phyloP scores from a whole-genome alignment of 2,797 vertebrate species.

The Aselliscus stoliczkanus region DNA sequence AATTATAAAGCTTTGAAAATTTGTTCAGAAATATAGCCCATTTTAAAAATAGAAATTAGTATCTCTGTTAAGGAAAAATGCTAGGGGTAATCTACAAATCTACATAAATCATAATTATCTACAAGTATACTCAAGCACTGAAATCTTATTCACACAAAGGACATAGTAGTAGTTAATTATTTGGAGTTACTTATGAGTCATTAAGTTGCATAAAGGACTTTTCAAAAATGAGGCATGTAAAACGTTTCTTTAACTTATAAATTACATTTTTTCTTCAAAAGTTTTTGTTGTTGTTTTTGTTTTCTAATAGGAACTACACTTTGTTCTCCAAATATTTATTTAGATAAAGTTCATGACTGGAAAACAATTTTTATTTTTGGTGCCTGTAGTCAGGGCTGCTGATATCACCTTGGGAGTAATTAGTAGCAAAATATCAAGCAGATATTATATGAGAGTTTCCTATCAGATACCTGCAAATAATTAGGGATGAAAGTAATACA shows the following conservation, averaged over 20 bases:
- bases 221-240: neutral
- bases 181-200: neutral
- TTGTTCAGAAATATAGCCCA: neutral
- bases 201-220: neutral
- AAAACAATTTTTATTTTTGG: neutral
- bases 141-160: slow-evolving; percentile 40
- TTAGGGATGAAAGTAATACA: neutral
- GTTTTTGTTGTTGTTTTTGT: neutral
- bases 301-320: neutral
- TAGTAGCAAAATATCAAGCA: neutral
- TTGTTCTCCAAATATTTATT: neutral
- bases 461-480: neutral
- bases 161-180: neutral
- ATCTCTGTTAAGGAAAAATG: slow-evolving; percentile 50
- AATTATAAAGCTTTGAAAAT: neutral
- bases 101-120: slow-evolving; percentile 45
- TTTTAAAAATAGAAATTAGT: slow-evolving; percentile 45
- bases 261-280: neutral
- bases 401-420: neutral
- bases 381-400: neutral
- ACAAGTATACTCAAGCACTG: slow-evolving; percentile 6
- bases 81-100: slow-evolving; percentile 24
- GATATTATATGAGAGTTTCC: neutral
- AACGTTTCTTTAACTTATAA: neutral
- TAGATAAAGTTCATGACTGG: neutral